A percentile compares a stretch with the other conserved stretches of the same genome.
phyloP scores from a whole-genome alignment of 1,140 invertebrate species.

The Megalopta genalis region DNA sequence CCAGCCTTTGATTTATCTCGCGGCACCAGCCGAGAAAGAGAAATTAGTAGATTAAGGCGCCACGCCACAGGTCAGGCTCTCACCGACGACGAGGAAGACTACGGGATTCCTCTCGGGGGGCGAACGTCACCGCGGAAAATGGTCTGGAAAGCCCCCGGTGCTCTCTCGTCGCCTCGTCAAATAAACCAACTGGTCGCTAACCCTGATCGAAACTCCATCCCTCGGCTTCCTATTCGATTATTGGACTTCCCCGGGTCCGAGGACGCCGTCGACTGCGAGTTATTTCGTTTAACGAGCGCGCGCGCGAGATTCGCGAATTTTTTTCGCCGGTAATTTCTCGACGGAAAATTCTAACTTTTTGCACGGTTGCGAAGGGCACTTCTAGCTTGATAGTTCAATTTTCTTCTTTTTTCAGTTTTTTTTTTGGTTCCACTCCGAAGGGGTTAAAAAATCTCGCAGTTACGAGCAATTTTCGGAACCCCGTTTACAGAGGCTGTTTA shows the following conservation, averaged over 20 bases:
- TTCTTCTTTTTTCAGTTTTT: no score
- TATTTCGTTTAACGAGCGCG: no score
- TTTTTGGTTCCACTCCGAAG: no score
- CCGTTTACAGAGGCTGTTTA: no score
- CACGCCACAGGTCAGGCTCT: neutral
- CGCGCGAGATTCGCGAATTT: no score
- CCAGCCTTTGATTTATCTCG: conserved; percentile 11
- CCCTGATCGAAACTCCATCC: neutral
- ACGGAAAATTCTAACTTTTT: no score
- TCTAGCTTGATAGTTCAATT: no score
- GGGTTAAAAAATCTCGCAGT: no score
- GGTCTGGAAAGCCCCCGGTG: neutral
- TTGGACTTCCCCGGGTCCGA: neutral
- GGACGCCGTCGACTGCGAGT: no score
- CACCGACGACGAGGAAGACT: neutral
- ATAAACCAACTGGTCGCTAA: neutral
- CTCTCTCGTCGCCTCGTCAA: neutral
- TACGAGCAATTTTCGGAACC: no score
- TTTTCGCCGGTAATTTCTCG: no score
- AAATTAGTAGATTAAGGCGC: conserved; percentile 54
- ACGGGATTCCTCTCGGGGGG: conserved; percentile 25
- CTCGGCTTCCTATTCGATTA: neutral
- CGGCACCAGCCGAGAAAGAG: conserved; percentile 40
- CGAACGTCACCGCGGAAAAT: conserved; percentile 8
- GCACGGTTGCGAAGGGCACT: no score